Evolutionary conservation across 2,888 invertebrate species (phyloP), one percentile per base, ranked within the genome.

Genomic region (Lepidocyrtinus sp.): DNA sequence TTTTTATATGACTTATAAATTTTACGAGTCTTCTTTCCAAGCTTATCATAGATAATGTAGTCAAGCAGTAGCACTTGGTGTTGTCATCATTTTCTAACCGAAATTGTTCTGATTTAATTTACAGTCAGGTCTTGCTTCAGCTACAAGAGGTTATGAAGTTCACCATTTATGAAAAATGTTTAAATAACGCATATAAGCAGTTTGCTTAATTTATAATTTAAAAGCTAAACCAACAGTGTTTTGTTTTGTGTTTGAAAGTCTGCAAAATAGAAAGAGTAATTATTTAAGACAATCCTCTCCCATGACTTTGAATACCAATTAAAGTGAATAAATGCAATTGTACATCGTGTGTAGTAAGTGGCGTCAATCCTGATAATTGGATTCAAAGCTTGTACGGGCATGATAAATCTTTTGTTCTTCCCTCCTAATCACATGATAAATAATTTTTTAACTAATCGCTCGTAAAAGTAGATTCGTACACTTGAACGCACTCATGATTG

Each of bases 391-490:
- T 59, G 59, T 59, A 59, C 59, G 2, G 22, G 19, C 2, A 21
- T 59, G 59, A 59, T 59, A 59, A 59, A 59, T 59, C 59, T 59
- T 59, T 59, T 59, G 19, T 59, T 21, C 21, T 59, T 59, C 22
- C 21, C 59, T 59, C 21, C 12, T 59, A 59, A 59, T 59, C 59
- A 59, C 59, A 59, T 59, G n/a, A 59, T 59, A 59, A 59, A 59
- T 59, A 59, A 59, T 59, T 21, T 59, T 59, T 59, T 59, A 21
- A 59, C 59, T 59, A 59, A 59, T 59, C 59, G 22, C 59, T 59
- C 22, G 59, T 21, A 59, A 59, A 59, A 21, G 59, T 59, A 59
- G 59, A 15, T 21, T 59, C 2, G 19, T 19, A 59, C 59, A 21
- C 2, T 3, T 59, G 59, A 12, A 59, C 22, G 59, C 59, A 59